Base-by-base conservation (phyloP, 2,797 vertebrate species). In the Xerus rutilus region DNA sequence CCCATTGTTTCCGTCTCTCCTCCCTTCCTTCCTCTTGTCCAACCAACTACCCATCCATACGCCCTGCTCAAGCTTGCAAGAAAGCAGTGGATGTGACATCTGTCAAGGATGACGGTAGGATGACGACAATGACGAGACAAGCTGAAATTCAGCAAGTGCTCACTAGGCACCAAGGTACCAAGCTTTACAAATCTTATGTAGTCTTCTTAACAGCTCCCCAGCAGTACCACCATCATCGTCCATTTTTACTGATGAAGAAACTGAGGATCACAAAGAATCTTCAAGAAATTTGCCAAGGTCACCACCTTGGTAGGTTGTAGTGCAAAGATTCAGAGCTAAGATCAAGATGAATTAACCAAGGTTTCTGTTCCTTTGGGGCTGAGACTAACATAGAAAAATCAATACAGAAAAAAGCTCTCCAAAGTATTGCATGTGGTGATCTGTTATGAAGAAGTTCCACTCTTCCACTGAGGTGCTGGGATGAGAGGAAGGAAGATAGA, bases 241-340 rank as follows among this genome's bases (percentile, higher is more conserved):
- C 43, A 64, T 49, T 74, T 62, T 78, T 64, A 92, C 17, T 20
- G 32, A 93, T 47, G 52, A 91, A 94, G 35, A 72, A 45, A 90
- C 25, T 39, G 20, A 97, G 52, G 23, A 8, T 89, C 15, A 25
- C 52, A 72, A 67, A 59, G 47, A 77, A 11, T 62, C 59, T 11
- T 30, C 1, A 85, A 54, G 62, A 39, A 43, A 86, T 43, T 52
- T 82, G 54, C 88, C 35, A 64, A 73, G 54, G 64, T 82, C 69
- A 73, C 47, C 57, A 59, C 70, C 32, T 52, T 73, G 14, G 15
- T 47, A 54, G 84, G 78, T 14, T 79, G 30, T 21, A 35, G 49
- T 94, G 59, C 18, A 92, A 25, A 73, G 32, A 82, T 57, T 79
- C 59, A 49, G 7, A 91, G 47, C 69, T n/a, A 76, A 89, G 70